These are phyloP conservation scores for Therioaphis trifolii DNA, from an alignment of 2,888 invertebrate species.

Conservation along the genomic window DNA sequence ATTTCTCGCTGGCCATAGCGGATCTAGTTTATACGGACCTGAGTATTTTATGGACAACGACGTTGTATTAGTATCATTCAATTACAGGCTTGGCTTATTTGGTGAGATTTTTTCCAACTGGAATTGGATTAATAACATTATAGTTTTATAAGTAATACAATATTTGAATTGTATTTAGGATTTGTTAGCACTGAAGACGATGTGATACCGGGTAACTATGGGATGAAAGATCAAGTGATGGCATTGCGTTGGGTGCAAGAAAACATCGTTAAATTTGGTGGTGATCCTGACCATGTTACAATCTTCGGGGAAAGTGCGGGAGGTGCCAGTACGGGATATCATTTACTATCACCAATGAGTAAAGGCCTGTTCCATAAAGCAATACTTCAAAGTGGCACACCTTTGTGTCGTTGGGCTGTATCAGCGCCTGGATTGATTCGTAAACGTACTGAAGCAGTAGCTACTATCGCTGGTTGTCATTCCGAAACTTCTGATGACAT, in stretches of 20 bases:
- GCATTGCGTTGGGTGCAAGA: conserved; percentile 63
- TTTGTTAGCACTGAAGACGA: conserved; percentile 63
- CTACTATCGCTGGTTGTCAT: conserved; percentile 38
- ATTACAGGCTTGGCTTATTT: conserved; percentile 53
- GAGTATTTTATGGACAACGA: conserved; percentile 62
- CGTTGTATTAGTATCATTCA: conserved; percentile 47
- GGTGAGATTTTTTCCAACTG: conserved; percentile 51
- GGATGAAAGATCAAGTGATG: conserved; percentile 63
- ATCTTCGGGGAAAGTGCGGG: conserved; percentile 63
- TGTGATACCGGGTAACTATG: conserved; percentile 60
- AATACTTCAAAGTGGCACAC: conserved; percentile 78
- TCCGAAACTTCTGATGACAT: conserved; percentile 25
- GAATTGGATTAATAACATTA: too few species aligned
- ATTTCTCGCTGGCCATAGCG: conserved; percentile 56
- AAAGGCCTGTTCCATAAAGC: conserved; percentile 72
- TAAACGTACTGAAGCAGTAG: conserved; percentile 37
- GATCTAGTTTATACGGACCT: not conserved
- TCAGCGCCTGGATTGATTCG: conserved; percentile 68
- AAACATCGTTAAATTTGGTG: conserved; percentile 61
- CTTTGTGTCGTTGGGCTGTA: conserved; percentile 75
- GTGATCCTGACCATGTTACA: conserved; percentile 63
- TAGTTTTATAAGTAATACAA: too few species aligned
- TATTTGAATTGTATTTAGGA: too few species aligned
- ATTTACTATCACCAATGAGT: conserved; percentile 62
- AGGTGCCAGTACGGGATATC: conserved; percentile 57